Evolutionary conservation across 2,113 vertebrate species (phyloP), one percentile per base, ranked within the genome.

Genomic region (Leptocoma aspasia): DNA sequence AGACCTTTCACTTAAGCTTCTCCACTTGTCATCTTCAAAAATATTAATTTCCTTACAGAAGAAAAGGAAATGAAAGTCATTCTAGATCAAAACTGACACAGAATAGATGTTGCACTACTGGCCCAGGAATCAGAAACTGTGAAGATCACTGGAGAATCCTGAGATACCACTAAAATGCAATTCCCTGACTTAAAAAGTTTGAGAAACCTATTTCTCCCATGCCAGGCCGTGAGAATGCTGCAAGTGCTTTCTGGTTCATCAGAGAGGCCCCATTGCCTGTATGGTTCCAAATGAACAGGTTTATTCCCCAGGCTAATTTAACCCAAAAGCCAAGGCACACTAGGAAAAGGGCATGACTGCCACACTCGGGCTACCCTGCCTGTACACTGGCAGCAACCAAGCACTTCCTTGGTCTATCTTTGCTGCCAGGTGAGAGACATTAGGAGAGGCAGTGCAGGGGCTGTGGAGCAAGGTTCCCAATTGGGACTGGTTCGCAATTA

Each of bases 381-480:
- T 52, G 17, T 19, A 6, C 15, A 72, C 2, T 5, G 11, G 39
- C 39, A 85, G 35, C 16, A 69, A 13, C 11, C 49, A 54, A 54
- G 2, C 5, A 2, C 13, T 54, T 78, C 39, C 33, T 71, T 5
- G 12, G 7, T 24, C 39, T 64, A 4, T 37, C 35, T 70, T 47
- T 75, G 35, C 13, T 82, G 4, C 15, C 6, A 11, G 20, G 7
- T 44, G 12, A 7, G 6, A 75, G 3, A 0, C 0, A 0, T 82
- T n/a, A 61, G 23, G 52, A 78, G 35, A 75, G 11, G 7, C 2
- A 11, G 2, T 33, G 9, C 7, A 59, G 7, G 8, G 13, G 10
- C 6, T 47, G 15, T 24, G 49, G 39, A 39, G 37, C 0, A 1
- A 81, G 7, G 3, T 9, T 28, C 59, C 26, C 26, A 39, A 39